Percentiles rank a stretch among this genome's conserved stretches.
These are phyloP conservation scores for Macrosoma leucophasiata DNA, from an alignment of 2,888 invertebrate species.

Conservation along the genomic window DNA sequence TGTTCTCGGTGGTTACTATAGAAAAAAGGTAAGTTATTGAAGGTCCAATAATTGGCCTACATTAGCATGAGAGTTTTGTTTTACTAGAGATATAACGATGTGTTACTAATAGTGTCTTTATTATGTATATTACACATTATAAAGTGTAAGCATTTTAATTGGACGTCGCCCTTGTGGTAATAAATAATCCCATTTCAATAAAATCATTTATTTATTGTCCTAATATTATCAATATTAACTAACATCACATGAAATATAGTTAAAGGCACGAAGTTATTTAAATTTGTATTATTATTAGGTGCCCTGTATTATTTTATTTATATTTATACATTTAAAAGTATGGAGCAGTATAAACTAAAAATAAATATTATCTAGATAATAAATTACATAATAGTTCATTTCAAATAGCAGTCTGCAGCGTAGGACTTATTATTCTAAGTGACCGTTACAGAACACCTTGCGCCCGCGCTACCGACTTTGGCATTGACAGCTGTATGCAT, in stretches of 20 bases:
- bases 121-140: constrained; percentile 29
- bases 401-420: constrained; percentile 27
- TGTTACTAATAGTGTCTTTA: constrained; percentile 38
- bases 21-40: constrained; percentile 62
- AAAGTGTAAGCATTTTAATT: too few relatives aligned
- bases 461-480: constrained; percentile 59
- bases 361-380: constrained; percentile 4
- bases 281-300: constrained; percentile 44
- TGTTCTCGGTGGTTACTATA: constrained; percentile 33
- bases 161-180: too few relatives aligned
- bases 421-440: constrained; percentile 34
- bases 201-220: constrained; percentile 38
- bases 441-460: constrained; percentile 71
- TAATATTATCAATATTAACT: constrained; percentile 36
- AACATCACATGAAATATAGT: constrained; percentile 56
- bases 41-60: constrained; percentile 44
- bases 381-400: constrained; percentile 2
- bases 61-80: constrained; percentile 58
- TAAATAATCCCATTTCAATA: constrained; percentile 23
- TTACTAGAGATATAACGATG: constrained; percentile 39
- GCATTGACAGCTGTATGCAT: constrained; percentile 68
- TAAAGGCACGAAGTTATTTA: constrained; percentile 52
- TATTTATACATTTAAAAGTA: constrained; percentile 14
- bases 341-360: background rate
- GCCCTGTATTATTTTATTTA: constrained; percentile 36